Evolutionary conservation across 2,888 invertebrate genomes (phyloP), one percentile per base, ranked within the genome.

Genomic region (Linnaemya vulpina): DNA sequence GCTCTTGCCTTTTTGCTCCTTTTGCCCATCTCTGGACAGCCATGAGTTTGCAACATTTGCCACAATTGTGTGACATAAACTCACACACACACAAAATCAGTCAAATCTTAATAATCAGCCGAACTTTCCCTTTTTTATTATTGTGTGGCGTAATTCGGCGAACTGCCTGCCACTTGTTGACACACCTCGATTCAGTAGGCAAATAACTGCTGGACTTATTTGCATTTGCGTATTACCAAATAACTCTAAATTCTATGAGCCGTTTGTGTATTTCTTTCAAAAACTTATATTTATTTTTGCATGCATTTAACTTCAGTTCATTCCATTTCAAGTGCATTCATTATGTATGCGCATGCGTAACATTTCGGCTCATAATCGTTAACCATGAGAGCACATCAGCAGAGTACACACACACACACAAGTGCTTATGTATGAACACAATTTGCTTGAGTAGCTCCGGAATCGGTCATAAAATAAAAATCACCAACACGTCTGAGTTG

Each of bases 281-380:
- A 30, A 46, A 55, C n/a, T 63, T 22, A 43, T 40, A 46, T 53
- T 38, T 11, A 71, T 53, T 53, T 71, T 46, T 25, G 43, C 58
- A n/a, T 58, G 53, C 46, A 78, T 78, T 78, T 55, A 43, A 62
- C 53, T 71, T 79, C 46, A 55, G 35, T 70, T 53, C 43, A 79
- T 65, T 46, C 15, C 49, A 58, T 63, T 77, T 82, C 82, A 82
- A 77, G 76, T 65, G 76, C 68, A 76, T 82, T 65, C 68, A 82
- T 82, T 82, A 82, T 82, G 82, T 77, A 77, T 82, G 76, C 76
- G 71, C 82, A 82, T 82, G 82, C 82, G 82, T 82, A 82, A 82
- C 82, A 77, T 49, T 82, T 82, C 40, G 55, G 70, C 58, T 55
- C 81, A 81, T 81, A 75, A 81, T 76, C 75, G 53, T 55, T 40